Percentiles rank a stretch among this genome's conserved stretches.
These are phyloP conservation scores for Zaprionus lineosus DNA, from an alignment of 2,888 invertebrate species.

Conservation along the genomic window DNA sequence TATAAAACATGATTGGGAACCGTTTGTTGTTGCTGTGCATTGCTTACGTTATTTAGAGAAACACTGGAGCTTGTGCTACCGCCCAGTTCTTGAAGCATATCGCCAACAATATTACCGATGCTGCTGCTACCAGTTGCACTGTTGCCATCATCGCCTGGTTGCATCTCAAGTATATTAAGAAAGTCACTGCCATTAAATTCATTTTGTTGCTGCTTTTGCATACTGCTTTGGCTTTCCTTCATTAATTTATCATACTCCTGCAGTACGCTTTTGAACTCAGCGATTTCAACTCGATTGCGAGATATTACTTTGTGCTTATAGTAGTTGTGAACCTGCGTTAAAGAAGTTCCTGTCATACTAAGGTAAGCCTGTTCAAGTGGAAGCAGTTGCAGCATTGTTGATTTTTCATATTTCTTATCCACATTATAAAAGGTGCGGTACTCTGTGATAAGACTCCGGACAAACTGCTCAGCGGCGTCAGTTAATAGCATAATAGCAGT, in stretches of 20 bases:
- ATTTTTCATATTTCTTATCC: constrained; percentile 49
- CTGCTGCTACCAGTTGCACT: constrained; percentile 62
- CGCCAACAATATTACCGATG: constrained; percentile 52
- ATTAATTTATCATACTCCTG: constrained; percentile 82
- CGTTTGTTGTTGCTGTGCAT: constrained; percentile 42
- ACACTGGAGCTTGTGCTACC: constrained; percentile 55
- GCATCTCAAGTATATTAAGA: constrained; percentile 80
- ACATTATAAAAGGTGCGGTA: constrained; percentile 59
- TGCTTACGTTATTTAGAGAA: constrained; percentile 36
- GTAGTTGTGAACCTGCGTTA: constrained; percentile 81
- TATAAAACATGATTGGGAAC: constrained; percentile 41
- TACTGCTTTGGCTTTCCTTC: constrained; percentile 81
- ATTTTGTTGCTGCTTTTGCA: constrained; percentile 73
- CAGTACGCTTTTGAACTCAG: constrained; percentile 79
- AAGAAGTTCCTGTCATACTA: constrained; percentile 75
- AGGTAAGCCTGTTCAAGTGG: constrained; percentile 80
- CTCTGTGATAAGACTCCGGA: constrained; percentile 72
- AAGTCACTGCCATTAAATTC: constrained; percentile 80
- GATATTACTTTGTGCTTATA: constrained; percentile 81
- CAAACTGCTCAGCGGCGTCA: constrained; percentile 81
- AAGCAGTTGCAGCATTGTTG: constrained; percentile 54
- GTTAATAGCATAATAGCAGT: constrained; percentile 77
- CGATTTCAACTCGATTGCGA: constrained; percentile 79
- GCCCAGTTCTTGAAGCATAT: constrained; percentile 63
- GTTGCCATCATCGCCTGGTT: constrained; percentile 45